phyloP scores from a whole-genome alignment of 2,888 invertebrate genomes.

The Polydrusus cervinus region DNA sequence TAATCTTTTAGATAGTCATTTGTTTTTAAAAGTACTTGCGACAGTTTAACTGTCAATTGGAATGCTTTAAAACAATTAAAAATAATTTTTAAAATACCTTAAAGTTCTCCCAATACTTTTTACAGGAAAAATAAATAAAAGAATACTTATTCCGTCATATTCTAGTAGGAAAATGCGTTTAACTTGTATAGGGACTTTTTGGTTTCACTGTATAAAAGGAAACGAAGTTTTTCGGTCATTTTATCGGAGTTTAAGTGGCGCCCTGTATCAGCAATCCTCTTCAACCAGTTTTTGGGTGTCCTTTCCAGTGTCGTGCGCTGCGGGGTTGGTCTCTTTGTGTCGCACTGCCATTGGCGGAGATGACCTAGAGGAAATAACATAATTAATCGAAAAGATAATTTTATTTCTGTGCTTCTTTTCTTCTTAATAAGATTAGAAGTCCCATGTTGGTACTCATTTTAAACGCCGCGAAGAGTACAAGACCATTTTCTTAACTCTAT shows the following conservation, averaged over 20 bases:
- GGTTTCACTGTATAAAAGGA: slow-evolving; percentile 15
- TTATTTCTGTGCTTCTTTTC: not conserved
- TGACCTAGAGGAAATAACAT: slow-evolving; percentile 68
- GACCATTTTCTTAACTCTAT: too few relatives aligned
- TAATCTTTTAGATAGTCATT: slow-evolving; percentile 5
- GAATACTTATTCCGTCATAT: not conserved
- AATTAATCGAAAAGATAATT: not conserved
- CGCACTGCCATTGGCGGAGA: slow-evolving; percentile 83
- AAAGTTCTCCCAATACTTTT: slow-evolving; percentile 5
- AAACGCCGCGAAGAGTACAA: too few relatives aligned
- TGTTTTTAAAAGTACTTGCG: not conserved
- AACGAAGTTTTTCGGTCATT: not conserved
- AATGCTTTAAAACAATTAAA: slow-evolving; percentile 11
- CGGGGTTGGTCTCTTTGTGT: slow-evolving; percentile 88
- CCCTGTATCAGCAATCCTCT: slow-evolving; percentile 82
- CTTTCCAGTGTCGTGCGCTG: slow-evolving; percentile 88
- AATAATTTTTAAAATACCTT: slow-evolving; percentile 11
- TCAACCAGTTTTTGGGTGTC: slow-evolving; percentile 93
- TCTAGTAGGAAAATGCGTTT: slow-evolving; percentile 15
- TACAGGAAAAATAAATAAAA: slow-evolving; percentile 14
- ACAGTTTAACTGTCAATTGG: slow-evolving; percentile 8
- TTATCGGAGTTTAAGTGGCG: slow-evolving; percentile 23
- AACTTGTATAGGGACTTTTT: slow-evolving; percentile 11
- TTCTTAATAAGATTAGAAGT: not conserved
- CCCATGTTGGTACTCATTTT: too few relatives aligned